These are phyloP conservation scores for Tolmerus cingulatus DNA, from an alignment of 2,888 invertebrate species.

Conservation along the genomic window DNA sequence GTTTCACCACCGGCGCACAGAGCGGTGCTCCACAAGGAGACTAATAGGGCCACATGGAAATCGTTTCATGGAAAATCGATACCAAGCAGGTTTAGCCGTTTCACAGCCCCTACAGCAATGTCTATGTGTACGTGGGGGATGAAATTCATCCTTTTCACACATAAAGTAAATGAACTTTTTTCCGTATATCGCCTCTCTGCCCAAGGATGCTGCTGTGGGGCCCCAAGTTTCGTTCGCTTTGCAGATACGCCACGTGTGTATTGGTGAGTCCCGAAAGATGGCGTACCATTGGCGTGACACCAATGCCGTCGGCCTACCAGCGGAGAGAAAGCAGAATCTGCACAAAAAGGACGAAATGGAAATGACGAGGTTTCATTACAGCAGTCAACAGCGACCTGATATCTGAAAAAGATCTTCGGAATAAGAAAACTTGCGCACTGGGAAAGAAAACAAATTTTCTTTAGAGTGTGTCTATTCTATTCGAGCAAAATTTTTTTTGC, in stretches of 20 bases:
- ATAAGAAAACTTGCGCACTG: conserved; percentile 9
- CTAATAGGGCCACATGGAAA: conserved; percentile 35
- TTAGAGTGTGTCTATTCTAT: neutral
- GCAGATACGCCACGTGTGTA: neutral
- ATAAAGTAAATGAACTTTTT: neutral
- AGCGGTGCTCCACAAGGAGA: neutral
- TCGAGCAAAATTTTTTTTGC: neutral
- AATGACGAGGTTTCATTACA: neutral
- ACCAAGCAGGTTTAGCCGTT: conserved; percentile 52
- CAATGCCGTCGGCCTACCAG: neutral
- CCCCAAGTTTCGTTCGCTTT: neutral
- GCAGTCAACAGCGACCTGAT: neutral
- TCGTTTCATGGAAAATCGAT: conserved; percentile 48
- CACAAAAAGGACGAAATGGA: neutral
- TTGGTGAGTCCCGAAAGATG: neutral
- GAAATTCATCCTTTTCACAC: neutral
- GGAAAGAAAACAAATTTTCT: neutral
- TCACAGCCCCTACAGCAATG: neutral
- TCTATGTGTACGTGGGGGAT: neutral
- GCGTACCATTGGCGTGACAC: neutral
- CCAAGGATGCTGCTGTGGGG: neutral
- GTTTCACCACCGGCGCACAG: neutral
- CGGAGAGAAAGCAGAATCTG: neutral
- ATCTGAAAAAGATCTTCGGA: neutral
- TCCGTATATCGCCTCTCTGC: neutral